Conservation (phyloP, 2,113 vertebrate genomes). For the Gobio gobio region DNA sequence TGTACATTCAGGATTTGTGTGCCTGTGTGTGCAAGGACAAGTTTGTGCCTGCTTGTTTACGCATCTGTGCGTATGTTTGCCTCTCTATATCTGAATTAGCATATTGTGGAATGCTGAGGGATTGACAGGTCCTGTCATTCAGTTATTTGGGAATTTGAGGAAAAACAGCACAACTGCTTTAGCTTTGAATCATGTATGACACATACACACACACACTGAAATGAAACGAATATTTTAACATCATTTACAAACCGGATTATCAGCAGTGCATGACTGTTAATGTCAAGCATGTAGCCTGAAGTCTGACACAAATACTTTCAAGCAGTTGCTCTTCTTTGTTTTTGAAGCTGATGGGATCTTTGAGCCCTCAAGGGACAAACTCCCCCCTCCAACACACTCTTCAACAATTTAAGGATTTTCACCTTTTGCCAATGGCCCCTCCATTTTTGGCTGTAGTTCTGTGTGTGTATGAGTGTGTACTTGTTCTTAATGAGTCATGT, state of each 20-base stretch:
- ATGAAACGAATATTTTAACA: not conserved
- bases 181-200: not conserved
- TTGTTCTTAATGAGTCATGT: conserved; percentile 16
- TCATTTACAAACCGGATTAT: not conserved
- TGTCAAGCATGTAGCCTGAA: not conserved
- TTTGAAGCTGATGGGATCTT: conserved; percentile 17
- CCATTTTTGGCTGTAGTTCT: conserved; percentile 3
- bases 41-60: conserved; percentile 22
- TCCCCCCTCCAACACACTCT: not conserved
- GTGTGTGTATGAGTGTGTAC: conserved; percentile 35
- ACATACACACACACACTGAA: not conserved
- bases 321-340: conserved; percentile 12
- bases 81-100: not conserved
- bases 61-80: not conserved
- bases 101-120: conserved; percentile 14
- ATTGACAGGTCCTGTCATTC: conserved; percentile 11
- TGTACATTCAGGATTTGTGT: not conserved
- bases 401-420: conserved; percentile 44
- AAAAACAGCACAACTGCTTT: not conserved
- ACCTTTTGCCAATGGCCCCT: not conserved
- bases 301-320: not conserved
- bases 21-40: not conserved
- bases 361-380: conserved; percentile 18
- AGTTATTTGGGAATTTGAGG: not conserved
- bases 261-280: not conserved